Evolutionary conservation across 2,797 vertebrate species (phyloP).

Genomic region (Artibeus jamaicensis): DNA sequence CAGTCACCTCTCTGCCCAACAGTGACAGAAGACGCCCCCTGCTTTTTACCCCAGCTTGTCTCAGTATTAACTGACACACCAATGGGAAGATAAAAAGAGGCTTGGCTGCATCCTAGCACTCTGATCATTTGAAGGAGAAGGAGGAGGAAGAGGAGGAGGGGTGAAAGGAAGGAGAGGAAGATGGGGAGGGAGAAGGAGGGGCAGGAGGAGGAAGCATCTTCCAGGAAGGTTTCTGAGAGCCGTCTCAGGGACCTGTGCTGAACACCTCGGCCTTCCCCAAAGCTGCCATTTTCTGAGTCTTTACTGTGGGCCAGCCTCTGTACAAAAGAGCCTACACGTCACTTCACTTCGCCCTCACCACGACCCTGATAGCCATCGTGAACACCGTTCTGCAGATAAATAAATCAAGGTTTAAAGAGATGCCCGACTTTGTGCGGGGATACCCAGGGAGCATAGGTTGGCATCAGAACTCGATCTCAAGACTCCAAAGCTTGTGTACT

Average conservation of each 20-base stretch:
- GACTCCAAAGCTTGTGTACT: neutral
- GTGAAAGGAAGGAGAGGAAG: neutral
- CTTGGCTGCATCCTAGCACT: neutral
- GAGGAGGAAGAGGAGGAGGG: neutral
- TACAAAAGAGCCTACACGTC: neutral
- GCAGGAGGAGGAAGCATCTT: neutral
- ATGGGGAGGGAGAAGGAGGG: neutral
- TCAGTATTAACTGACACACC: neutral
- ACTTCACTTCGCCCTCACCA: neutral
- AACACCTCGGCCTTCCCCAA: neutral
- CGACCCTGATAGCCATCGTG: neutral
- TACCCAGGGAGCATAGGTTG: neutral
- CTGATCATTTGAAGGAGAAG: neutral
- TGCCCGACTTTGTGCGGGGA: neutral
- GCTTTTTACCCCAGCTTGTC: neutral
- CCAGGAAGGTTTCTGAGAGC: neutral
- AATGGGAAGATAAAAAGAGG: neutral
- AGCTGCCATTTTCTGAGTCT: neutral
- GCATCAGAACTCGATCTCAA: neutral
- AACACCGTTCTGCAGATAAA: neutral
- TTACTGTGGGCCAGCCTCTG: neutral
- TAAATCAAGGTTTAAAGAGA: neutral
- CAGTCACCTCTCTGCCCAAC: neutral
- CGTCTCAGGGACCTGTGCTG: neutral
- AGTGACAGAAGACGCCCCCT: accelerated